These are phyloP conservation scores for Sarcophaga carnaria DNA, from an alignment of 2,888 invertebrate species.

Conservation along the genomic window DNA sequence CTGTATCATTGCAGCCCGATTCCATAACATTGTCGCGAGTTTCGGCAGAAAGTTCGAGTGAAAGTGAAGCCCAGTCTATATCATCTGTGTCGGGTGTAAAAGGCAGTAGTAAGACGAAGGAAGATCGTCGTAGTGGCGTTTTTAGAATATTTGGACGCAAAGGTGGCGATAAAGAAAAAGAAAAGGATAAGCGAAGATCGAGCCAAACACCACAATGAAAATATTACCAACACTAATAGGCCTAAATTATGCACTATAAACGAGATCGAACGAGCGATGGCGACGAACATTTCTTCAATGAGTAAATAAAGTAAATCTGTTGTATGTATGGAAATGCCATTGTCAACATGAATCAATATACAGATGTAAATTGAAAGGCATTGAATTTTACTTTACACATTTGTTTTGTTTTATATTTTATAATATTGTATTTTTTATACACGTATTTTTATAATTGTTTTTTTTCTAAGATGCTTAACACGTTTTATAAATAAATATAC, in stretches of 20 bases:
- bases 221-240: background rate
- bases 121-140: constrained; percentile 80
- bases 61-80: constrained; percentile 82
- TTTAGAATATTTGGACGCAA: constrained; percentile 81
- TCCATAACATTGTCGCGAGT: constrained; percentile 79
- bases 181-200: constrained; percentile 78
- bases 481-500: constrained; percentile 10
- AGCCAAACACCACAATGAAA: constrained; percentile 78
- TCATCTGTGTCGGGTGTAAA: constrained; percentile 81
- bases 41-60: constrained; percentile 82
- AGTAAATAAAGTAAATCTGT: constrained; percentile 1
- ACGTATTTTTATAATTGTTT: background rate
- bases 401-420: constrained; percentile 58
- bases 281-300: constrained; percentile 20
- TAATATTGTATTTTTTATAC: constrained; percentile 41
- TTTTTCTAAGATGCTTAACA: constrained; percentile 12
- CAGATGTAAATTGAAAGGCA: constrained; percentile 10
- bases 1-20: constrained; percentile 80
- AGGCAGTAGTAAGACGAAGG: constrained; percentile 75
- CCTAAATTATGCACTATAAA: background rate
- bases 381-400: constrained; percentile 37
- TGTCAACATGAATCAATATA: constrained; percentile 6
- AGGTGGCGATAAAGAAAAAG: constrained; percentile 78
- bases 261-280: constrained; percentile 4
- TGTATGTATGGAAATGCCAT: background rate